Evolutionary conservation across 23 tunicate genomes (phyloP).

Genomic region (Diplosoma virens): DNA sequence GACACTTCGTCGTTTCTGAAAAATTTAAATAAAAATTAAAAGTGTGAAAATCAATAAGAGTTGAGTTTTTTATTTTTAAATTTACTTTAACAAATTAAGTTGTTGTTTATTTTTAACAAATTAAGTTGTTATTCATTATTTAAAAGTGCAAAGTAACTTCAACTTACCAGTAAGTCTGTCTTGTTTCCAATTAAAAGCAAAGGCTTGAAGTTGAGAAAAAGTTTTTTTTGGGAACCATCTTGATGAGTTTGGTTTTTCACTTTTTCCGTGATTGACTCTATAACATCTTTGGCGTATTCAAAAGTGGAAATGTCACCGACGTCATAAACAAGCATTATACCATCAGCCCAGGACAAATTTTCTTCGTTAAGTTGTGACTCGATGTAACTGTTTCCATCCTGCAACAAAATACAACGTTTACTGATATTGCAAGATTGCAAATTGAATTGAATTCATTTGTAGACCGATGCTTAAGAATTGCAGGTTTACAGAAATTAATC

Average conservation of each 20-base stretch:
- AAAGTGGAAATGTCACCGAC: slow-evolving; percentile 30
- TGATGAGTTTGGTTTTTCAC: not conserved
- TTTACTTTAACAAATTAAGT: too few species aligned
- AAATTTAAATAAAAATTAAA: not conserved
- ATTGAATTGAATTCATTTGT: too few species aligned
- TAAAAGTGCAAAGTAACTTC: too few species aligned
- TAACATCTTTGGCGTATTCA: slow-evolving; percentile 19
- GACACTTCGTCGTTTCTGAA: slow-evolving; percentile 32
- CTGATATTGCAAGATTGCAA: too few species aligned
- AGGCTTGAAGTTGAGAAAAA: not conserved
- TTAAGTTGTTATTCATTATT: too few species aligned
- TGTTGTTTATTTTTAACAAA: not conserved
- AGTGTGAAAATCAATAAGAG: not conserved
- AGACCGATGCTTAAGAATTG: too few species aligned
- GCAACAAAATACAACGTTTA: not conserved
- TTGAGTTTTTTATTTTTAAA: too few species aligned
- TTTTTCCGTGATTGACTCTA: slow-evolving; percentile 1
- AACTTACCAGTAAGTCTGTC: slow-evolving; percentile 44
- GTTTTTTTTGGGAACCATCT: not conserved
- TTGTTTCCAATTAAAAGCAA: slow-evolving; percentile 37
- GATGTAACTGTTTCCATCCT: not conserved
- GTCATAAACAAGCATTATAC: slow-evolving; percentile 40
- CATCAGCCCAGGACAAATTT: slow-evolving; percentile 46
- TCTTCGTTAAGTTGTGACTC: slow-evolving; percentile 11
- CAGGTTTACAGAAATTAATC: not conserved